These are phyloP conservation scores for Apotomis turbidana DNA, from an alignment of 2,888 invertebrate genomes.

Conservation along the genomic window DNA sequence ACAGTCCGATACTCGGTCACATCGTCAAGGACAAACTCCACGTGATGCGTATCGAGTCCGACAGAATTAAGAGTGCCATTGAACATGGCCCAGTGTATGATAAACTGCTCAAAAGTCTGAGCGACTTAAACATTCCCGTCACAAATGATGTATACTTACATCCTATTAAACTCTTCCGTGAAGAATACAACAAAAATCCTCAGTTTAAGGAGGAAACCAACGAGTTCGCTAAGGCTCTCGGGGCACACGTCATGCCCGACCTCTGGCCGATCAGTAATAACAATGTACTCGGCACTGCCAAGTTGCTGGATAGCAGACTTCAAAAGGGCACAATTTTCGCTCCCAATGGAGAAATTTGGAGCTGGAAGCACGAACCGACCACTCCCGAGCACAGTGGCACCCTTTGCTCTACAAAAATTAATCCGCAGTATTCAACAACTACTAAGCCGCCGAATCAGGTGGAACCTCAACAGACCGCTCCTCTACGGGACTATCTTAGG, in stretches of 20 bases:
- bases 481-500: constrained; percentile 71
- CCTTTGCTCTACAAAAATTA: constrained; percentile 77
- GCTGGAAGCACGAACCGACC: constrained; percentile 80
- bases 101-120: constrained; percentile 80
- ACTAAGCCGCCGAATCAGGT: constrained; percentile 75
- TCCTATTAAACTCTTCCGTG: constrained; percentile 82
- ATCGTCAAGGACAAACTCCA: constrained; percentile 80
- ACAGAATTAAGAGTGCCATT: constrained; percentile 84
- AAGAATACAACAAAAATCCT: constrained; percentile 81
- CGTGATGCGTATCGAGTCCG: constrained; percentile 80
- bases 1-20: constrained; percentile 77
- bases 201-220: constrained; percentile 82
- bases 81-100: constrained; percentile 85
- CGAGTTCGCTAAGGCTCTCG: constrained; percentile 77
- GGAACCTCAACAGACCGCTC: constrained; percentile 76
- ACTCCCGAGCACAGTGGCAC: constrained; percentile 77
- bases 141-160: constrained; percentile 80
- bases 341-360: constrained; percentile 81
- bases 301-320: constrained; percentile 70
- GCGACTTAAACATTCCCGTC: constrained; percentile 79
- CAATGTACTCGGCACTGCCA: constrained; percentile 72
- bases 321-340: constrained; percentile 81
- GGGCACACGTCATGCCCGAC: constrained; percentile 75
- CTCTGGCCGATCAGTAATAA: constrained; percentile 73
- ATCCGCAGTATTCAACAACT: constrained; percentile 75